Evolutionary conservation across 2,888 invertebrate species (phyloP).

Genomic region (Drosophila nr. medialis): DNA sequence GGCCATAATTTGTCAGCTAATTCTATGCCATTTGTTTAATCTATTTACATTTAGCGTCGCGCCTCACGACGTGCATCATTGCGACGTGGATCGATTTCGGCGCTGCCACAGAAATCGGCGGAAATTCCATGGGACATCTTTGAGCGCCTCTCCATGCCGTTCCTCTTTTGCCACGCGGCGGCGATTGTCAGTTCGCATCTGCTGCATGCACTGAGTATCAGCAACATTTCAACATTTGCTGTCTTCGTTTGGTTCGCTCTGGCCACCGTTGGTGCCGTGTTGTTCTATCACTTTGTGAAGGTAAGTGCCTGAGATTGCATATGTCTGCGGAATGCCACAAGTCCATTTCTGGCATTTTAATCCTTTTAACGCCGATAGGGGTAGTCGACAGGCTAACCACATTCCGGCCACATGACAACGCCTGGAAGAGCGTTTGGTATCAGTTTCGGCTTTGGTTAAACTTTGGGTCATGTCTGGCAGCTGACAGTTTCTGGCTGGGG

Average conservation of each 20-base stretch:
- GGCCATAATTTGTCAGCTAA: background rate
- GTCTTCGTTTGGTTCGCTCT: slow-evolving; percentile 91
- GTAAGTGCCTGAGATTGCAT: slow-evolving; percentile 85
- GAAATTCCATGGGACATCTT: slow-evolving; percentile 90
- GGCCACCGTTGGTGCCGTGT: slow-evolving; percentile 90
- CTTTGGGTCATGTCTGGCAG: slow-evolving; percentile 42
- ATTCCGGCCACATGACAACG: slow-evolving; percentile 26
- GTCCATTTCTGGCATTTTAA: slow-evolving; percentile 66
- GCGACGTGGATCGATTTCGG: slow-evolving; percentile 87
- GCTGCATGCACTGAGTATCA: slow-evolving; percentile 90
- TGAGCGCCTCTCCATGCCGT: slow-evolving; percentile 91
- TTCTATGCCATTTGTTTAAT: background rate
- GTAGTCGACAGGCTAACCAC: slow-evolving; percentile 40
- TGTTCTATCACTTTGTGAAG: slow-evolving; percentile 94
- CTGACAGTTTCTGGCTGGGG: slow-evolving; percentile 6
- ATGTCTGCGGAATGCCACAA: slow-evolving; percentile 44
- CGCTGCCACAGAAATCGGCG: slow-evolving; percentile 86
- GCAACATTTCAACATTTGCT: slow-evolving; percentile 91
- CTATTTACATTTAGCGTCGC: slow-evolving; percentile 73
- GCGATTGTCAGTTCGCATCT: slow-evolving; percentile 90
- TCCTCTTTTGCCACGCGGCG: slow-evolving; percentile 92
- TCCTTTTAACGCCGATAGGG: slow-evolving; percentile 61
- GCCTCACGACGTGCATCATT: slow-evolving; percentile 86
- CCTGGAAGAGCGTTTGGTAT: slow-evolving; percentile 48
- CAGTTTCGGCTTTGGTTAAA: slow-evolving; percentile 54